These are phyloP conservation scores for Acleris cristana DNA, from an alignment of 2,888 invertebrate species.

Conservation along the genomic window DNA sequence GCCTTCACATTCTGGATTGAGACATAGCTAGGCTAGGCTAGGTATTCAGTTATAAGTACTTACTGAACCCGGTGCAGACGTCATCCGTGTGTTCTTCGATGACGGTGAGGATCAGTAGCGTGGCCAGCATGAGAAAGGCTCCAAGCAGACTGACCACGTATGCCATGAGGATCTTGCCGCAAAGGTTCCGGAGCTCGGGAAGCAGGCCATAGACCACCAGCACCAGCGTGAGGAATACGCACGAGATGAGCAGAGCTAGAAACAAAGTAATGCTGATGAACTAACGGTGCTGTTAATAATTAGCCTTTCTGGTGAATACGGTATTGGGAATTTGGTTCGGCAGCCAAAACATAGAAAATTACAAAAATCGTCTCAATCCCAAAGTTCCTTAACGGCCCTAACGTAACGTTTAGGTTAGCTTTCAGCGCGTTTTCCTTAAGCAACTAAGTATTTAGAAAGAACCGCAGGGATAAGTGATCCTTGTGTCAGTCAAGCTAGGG, in stretches of 20 bases:
- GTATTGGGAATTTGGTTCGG: no score
- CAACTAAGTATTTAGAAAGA: no score
- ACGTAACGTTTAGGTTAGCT: no score
- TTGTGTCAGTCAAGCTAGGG: no score
- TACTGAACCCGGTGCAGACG: constrained; percentile 54
- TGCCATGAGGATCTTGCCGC: constrained; percentile 61
- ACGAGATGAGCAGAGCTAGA: constrained; percentile 56
- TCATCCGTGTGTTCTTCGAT: background rate
- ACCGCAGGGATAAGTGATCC: no score
- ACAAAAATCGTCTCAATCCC: no score
- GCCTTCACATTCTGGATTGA: no score
- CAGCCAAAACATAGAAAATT: no score
- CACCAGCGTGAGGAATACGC: constrained; percentile 57
- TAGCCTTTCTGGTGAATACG: no score
- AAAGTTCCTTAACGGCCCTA: no score
- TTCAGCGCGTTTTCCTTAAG: no score
- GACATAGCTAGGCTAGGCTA: background rate
- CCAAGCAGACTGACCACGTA: constrained; percentile 58
- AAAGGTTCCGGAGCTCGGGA: constrained; percentile 58
- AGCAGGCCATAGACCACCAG: constrained; percentile 57
- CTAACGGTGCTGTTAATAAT: background rate
- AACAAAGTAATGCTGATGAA: constrained; percentile 10
- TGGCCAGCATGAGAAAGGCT: constrained; percentile 55
- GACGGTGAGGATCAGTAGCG: constrained; percentile 48
- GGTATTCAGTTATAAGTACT: constrained; percentile 30